Conservation (phyloP, 2,113 vertebrate species). For the Meles meles region DNA sequence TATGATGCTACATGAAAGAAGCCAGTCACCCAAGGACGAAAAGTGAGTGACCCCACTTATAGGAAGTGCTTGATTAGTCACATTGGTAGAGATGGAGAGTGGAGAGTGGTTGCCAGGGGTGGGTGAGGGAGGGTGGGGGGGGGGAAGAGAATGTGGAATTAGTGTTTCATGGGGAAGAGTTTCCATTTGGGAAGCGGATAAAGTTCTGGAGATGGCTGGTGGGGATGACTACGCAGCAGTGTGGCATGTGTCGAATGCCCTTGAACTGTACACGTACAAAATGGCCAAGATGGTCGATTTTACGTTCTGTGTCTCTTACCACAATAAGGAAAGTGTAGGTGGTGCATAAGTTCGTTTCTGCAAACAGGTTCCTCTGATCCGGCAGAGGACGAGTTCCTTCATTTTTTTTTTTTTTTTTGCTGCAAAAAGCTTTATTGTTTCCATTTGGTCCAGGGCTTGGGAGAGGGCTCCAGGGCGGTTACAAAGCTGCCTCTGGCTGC, state of each 20-base stretch:
- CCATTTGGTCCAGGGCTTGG: slow-evolving; percentile 33
- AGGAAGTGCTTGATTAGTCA: background rate
- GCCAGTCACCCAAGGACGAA: background rate
- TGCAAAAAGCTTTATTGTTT: slow-evolving; percentile 68
- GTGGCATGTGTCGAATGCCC: background rate
- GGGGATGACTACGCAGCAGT: background rate
- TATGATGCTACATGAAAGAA: background rate
- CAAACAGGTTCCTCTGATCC: background rate
- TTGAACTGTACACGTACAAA: background rate
- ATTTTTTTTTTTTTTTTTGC: no score
- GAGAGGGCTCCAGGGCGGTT: background rate
- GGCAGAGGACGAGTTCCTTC: background rate
- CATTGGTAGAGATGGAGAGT: background rate
- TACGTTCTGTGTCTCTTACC: background rate
- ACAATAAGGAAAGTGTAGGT: background rate
- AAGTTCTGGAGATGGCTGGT: background rate
- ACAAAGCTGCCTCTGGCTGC: background rate
- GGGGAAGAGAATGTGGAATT: background rate
- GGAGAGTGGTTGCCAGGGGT: background rate
- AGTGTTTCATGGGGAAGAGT: background rate
- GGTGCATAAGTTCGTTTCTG: background rate
- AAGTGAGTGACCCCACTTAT: background rate
- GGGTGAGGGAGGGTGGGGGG: background rate
- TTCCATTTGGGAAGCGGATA: background rate
- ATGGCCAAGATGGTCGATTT: background rate